Percentiles rank a stretch among this genome's conserved stretches.
Conservation (phyloP, 2,888 invertebrate genomes). For the Pyrocoelia pectoralis region DNA sequence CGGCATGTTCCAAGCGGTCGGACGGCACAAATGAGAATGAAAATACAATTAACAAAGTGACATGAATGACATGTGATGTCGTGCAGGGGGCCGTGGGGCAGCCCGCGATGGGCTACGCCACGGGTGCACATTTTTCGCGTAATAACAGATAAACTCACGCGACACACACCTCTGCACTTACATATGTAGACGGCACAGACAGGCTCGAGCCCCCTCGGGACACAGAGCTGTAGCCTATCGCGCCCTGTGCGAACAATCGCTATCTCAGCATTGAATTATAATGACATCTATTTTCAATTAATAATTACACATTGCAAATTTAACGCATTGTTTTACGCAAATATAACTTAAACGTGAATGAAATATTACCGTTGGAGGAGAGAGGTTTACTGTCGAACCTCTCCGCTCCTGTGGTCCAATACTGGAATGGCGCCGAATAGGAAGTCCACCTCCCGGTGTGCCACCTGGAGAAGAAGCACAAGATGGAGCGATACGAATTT, state of each 20-base stretch:
- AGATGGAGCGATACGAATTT: slow-evolving; percentile 87
- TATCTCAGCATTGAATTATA: slow-evolving; percentile 61
- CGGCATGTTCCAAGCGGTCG: slow-evolving; percentile 57
- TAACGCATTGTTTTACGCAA: slow-evolving; percentile 7
- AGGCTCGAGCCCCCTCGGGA: slow-evolving; percentile 77
- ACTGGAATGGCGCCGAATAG: slow-evolving; percentile 88
- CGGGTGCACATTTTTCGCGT: slow-evolving; percentile 46
- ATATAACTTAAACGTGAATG: slow-evolving; percentile 21
- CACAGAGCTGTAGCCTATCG: slow-evolving; percentile 61
- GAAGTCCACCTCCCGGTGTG: slow-evolving; percentile 78
- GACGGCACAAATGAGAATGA: slow-evolving; percentile 59
- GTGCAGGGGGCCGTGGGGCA: slow-evolving; percentile 43
- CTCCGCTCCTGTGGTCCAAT: slow-evolving; percentile 90
- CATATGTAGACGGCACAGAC: slow-evolving; percentile 81
- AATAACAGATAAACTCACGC: slow-evolving; percentile 44
- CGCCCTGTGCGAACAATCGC: slow-evolving; percentile 64
- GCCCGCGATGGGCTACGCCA: slow-evolving; percentile 40
- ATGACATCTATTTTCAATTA: slow-evolving; percentile 24
- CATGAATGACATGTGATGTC: slow-evolving; percentile 45
- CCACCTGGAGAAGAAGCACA: slow-evolving; percentile 83
- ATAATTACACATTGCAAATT: slow-evolving; percentile 17
- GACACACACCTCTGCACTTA: slow-evolving; percentile 56
- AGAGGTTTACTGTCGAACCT: slow-evolving; percentile 83
- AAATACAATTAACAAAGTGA: slow-evolving; percentile 52
- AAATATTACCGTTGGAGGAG: slow-evolving; percentile 81